Base-by-base conservation (phyloP, 2,888 invertebrate species). In the Ornithoptera alexandrae region DNA sequence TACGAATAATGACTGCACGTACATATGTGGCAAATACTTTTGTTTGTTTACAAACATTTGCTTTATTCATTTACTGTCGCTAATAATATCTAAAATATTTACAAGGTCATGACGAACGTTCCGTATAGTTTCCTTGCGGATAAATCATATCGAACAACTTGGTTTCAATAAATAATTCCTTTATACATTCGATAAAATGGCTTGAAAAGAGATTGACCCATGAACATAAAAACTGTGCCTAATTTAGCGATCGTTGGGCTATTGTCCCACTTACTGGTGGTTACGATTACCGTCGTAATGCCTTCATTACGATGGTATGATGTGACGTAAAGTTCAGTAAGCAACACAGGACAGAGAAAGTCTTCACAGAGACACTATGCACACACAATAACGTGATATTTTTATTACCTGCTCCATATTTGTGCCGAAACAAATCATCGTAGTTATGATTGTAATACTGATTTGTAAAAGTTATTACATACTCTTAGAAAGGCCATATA, bases 261-360 rank as follows among this genome's bases (percentile, higher is more conserved):
- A 50, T 63, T 59, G 63, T 59, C 50, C 63, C 58, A 67, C 60
- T 66, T 66, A 66, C 30, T 53, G n/a, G 63, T 61, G 61, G 42
- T 56, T 62, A 87, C 22, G 22, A 22, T 22, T 87, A 87, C 85
- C 84, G 80, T 82, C 84, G 86, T 89, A 88, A 88, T 86, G 88
- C 88, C 89, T 89, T 89, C 79, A 76, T 75, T 86, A 84, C 79
- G 61, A 75, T 75, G 72, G 77, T 75, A 77, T 75, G 72, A 72
- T 80, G 72, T 88, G 89, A 89, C 88, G 88, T 86, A 86, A 90
- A 86, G 77, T 78, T 79, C 80, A 79, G 84, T 87, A 88, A 84
- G 82, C 82, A 79, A 79, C 83, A 78, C 61, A 73, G 77, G 76
- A 79, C 79, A 80, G 89, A 87, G 89, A 89, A 89, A 89, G 88